phyloP scores from a whole-genome alignment of 1,140 invertebrate genomes.

The Idris sp. region DNA sequence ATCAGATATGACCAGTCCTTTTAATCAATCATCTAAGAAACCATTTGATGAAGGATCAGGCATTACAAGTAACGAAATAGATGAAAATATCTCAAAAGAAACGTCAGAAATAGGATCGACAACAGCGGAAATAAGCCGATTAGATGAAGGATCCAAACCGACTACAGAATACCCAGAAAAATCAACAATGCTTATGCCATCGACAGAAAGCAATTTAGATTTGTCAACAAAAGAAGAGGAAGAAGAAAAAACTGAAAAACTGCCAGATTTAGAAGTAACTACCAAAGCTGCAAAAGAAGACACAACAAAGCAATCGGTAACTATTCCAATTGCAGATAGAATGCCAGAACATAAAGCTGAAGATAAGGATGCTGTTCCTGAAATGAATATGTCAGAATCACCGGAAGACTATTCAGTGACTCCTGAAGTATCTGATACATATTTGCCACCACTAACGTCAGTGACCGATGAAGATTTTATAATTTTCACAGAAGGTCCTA shows the following conservation, averaged over 20 bases:
- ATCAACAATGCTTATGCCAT: conserved; percentile 10
- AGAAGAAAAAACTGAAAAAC: conserved; percentile 21
- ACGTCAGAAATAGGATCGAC: conserved; percentile 36
- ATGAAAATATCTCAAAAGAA: conserved; percentile 35
- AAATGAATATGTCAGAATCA: conserved; percentile 51
- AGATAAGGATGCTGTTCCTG: conserved; percentile 65
- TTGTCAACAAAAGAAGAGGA: conserved; percentile 21
- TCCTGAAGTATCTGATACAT: conserved; percentile 25
- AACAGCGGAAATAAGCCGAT: conserved; percentile 7
- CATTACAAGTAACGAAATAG: conserved; percentile 26
- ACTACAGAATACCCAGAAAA: conserved; percentile 23
- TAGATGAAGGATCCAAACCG: conserved; percentile 10
- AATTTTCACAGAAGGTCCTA: conserved; percentile 13
- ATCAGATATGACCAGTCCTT: too few species aligned
- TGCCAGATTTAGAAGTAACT: conserved; percentile 29
- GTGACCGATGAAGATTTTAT: conserved; percentile 17
- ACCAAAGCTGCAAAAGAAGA: conserved; percentile 44
- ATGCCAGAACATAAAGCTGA: conserved; percentile 71
- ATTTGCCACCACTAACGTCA: conserved; percentile 36
- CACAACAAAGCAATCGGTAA: conserved; percentile 57
- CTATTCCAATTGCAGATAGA: conserved; percentile 64
- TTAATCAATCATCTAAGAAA: conserved; percentile 8
- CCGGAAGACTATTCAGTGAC: conserved; percentile 25
- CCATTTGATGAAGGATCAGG: not conserved
- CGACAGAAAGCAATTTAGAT: conserved; percentile 15